Conservation (phyloP, 2,888 invertebrate genomes). For the Craniophora ligustri region DNA sequence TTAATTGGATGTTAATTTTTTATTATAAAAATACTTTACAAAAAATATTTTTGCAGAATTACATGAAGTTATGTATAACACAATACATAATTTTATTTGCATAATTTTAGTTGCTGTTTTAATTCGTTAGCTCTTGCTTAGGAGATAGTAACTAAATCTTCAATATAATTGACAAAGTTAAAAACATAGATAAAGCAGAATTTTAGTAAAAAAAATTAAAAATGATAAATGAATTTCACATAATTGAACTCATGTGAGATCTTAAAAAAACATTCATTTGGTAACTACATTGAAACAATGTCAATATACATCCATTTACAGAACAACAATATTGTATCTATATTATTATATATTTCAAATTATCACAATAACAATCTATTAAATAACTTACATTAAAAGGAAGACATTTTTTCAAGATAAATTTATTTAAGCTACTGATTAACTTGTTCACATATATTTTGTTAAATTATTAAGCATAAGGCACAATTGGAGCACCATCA, state of each 20-base stretch:
- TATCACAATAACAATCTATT: constrained; percentile 63
- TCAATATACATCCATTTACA: constrained; percentile 36
- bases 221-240: constrained; percentile 9
- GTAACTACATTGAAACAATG: constrained; percentile 48
- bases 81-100: no score
- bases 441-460: constrained; percentile 38
- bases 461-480: constrained; percentile 56
- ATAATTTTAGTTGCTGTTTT: no score
- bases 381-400: constrained; percentile 59
- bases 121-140: no score
- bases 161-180: constrained; percentile 16
- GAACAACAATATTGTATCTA: constrained; percentile 24
- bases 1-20: constrained; percentile 17
- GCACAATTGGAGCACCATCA: constrained; percentile 63
- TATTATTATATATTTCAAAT: constrained; percentile 55
- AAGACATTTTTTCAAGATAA: constrained; percentile 57
- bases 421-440: constrained; percentile 51
- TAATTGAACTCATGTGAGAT: constrained; percentile 18
- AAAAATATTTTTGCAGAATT: constrained; percentile 45
- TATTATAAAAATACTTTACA: constrained; percentile 43
- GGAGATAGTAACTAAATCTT: background rate
- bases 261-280: constrained; percentile 46
- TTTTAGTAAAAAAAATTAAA: constrained; percentile 13
- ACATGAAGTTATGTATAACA: no score
- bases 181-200: background rate